These are phyloP conservation scores for Gallinago solitaria DNA, from an alignment of 2,797 vertebrate species.

Conservation along the genomic window DNA sequence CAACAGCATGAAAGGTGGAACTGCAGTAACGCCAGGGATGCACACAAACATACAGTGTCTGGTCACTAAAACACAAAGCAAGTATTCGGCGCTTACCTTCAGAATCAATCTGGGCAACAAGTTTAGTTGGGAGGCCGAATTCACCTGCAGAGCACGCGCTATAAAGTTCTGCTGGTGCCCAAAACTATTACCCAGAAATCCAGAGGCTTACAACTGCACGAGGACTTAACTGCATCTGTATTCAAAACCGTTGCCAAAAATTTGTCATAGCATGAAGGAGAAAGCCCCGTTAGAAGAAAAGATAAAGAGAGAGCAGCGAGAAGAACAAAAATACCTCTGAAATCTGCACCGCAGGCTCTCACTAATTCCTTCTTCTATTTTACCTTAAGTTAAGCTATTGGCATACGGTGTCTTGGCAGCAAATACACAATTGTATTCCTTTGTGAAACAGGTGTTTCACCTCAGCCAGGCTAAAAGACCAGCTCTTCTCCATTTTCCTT, in stretches of 20 bases:
- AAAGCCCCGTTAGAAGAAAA: neutral
- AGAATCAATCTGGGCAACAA: neutral
- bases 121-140: neutral
- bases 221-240: slow-evolving; percentile 15
- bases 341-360: neutral
- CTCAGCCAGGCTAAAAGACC: neutral
- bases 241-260: slow-evolving; percentile 27
- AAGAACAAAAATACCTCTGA: slow-evolving; percentile 9
- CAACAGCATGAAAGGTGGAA: neutral
- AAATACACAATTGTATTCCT: neutral
- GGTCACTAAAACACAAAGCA: neutral
- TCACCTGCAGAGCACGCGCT: neutral
- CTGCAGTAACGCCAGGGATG: neutral
- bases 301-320: neutral
- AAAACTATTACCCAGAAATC: neutral
- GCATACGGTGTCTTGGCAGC: neutral
- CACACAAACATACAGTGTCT: neutral
- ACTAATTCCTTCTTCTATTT: slow-evolving; percentile 20
- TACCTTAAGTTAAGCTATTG: neutral
- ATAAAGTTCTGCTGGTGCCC: neutral
- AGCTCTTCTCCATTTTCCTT: neutral
- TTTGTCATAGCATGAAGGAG: neutral
- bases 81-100: neutral
- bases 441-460: neutral
- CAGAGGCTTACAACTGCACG: neutral